Base-by-base conservation (phyloP, 1,140 invertebrate genomes). In the Coenobita brevimanus region DNA sequence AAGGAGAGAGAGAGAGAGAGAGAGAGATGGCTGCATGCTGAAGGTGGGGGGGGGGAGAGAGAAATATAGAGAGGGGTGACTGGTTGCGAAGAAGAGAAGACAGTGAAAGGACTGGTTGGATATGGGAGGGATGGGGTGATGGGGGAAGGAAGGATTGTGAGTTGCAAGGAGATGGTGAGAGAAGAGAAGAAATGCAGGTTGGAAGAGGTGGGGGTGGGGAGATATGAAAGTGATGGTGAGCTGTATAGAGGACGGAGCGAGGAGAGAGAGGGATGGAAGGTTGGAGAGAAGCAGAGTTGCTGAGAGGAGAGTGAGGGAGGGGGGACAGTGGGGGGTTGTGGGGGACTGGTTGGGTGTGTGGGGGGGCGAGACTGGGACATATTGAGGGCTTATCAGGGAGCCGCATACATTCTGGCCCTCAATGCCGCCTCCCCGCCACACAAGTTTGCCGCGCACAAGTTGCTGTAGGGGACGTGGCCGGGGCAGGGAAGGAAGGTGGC, bases 101-200 rank as follows among this genome's bases (percentile, higher is more conserved):
- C 21, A 0, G 10, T 30, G 2, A 17, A 36, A 3, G 27, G 33
- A 73, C 6, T 15, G 30, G 21, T 36, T 46, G 64, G 17, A 17
- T 33, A 6, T 1, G 21, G n/a, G 46, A 33, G 38, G 50, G 21
- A 46, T 43, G 27, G 21, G 24, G n/a, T 43, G 43, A 10, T 50
- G 43, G 24, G 8, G 27, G 36, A 13, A 57, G 36, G n/a, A 36
- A 41, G 13, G 15, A 24, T 36, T 46, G 75, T 46, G 41, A 50
- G 41, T n/a, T 36, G 50, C 38, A 78, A 41, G 50, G 75, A 78
- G 75, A 78, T 36, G 50, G 75, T 46, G 75, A 78, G 75, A 78
- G 75, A 78, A 41, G 50, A 41, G 50, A 41, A 78, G 75, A 78
- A 41, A 78, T 36, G 50, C 38, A 78, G 75, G 50, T 36, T n/a